Percentiles rank a stretch among this genome's conserved stretches.
phyloP scores from a whole-genome alignment of 1,140 invertebrate genomes.

The Drosophila murphyi region DNA sequence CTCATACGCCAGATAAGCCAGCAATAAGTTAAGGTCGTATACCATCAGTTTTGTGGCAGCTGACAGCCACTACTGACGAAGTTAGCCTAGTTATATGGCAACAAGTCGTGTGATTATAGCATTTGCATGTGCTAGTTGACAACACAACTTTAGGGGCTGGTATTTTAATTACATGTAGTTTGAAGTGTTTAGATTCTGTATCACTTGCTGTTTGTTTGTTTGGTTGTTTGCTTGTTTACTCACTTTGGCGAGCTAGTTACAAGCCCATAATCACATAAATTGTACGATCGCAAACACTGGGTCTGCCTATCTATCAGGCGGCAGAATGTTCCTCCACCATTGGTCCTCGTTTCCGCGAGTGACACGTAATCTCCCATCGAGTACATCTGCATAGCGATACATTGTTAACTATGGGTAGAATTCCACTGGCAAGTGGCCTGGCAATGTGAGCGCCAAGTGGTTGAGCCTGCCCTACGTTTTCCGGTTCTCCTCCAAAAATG shows the following conservation, averaged over 20 bases:
- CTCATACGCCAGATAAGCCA: conserved; percentile 28
- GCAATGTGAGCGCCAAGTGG: conserved; percentile 15
- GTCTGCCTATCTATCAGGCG: background rate
- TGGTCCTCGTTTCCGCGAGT: background rate
- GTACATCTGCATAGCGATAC: conserved; percentile 38
- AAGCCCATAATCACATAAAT: conserved; percentile 15
- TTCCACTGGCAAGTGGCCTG: conserved; percentile 56
- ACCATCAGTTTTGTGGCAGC: background rate
- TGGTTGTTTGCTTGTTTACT: conserved; percentile 22
- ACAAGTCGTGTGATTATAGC: conserved; percentile 3
- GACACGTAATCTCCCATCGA: conserved; percentile 41
- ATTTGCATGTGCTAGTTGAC: background rate
- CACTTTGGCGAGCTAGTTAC: conserved; percentile 16
- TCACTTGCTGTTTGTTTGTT: conserved; percentile 15
- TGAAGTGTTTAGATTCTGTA: conserved; percentile 50
- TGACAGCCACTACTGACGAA: conserved; percentile 18
- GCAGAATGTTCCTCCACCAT: background rate
- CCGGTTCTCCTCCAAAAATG: background rate
- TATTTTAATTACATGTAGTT: conserved; percentile 68
- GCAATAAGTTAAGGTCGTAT: conserved; percentile 3
- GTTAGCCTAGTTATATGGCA: background rate
- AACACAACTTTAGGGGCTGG: conserved; percentile 36
- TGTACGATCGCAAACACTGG: conserved; percentile 48
- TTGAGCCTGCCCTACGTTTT: too few relatives aligned
- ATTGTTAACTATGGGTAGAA: conserved; percentile 46